Evolutionary conservation across 2,888 invertebrate species (phyloP), one percentile per base, ranked within the genome.

Genomic region (Syrphus vitripennis): DNA sequence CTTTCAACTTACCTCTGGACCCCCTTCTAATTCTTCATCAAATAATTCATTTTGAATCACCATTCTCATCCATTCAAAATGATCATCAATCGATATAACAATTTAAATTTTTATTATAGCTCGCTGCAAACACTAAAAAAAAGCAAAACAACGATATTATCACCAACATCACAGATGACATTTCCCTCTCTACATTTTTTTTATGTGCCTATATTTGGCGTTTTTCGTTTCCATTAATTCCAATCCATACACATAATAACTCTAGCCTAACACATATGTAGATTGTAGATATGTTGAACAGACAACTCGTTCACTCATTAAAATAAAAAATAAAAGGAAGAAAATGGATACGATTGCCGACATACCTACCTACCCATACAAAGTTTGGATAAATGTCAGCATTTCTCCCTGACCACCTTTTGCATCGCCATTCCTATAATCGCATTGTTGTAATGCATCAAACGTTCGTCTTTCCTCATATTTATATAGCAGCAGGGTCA

Each of bases 361-460:
- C 69, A 70, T 72, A 71, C 34, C 1, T 45, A 48, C n/a, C n/a
- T n/a, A n/a, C n/a, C n/a, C 24, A 31, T 34, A 82, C 78, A 81
- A 69, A 78, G 67, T 76, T 81, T 84, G 57, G 63, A 80, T 80
- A 76, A 81, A 77, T 81, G 86, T 86, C 82, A 82, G 86, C 65
- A 67, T 81, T 75, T 53, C 53, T 37, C 65, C 76, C 61, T 21
- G 14, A 26, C 70, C 48, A 57, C 53, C 50, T 24, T 77, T 50
- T 50, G 74, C 67, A 72, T 40, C 19, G 34, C 57, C 57, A 86
- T n/a, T n/a, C n/a, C n/a, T n/a, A n/a, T 86, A 86, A 86, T 86
- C 86, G 86, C 70, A 86, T 86, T 82, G 86, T 86, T 82, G 70
- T 86, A 81, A 78, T 86, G 86, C 82, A 86, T 86, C 82, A 82